phyloP scores from a whole-genome alignment of 2,797 vertebrate genomes.

The Benthosema pterotum region DNA sequence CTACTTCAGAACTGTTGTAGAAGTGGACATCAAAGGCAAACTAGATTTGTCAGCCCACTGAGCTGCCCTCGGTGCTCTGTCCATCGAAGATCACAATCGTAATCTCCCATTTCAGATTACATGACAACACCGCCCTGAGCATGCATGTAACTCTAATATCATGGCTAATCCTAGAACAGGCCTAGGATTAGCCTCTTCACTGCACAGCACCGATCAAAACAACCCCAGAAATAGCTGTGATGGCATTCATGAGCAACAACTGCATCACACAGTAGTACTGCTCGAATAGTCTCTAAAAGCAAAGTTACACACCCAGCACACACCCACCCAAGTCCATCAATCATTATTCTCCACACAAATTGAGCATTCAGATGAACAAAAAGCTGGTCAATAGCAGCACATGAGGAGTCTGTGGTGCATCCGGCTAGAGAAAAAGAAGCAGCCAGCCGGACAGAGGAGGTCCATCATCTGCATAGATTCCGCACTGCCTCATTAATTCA shows the following conservation, averaged over 20 bases:
- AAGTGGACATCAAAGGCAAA: conserved; percentile 42
- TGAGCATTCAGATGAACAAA: conserved; percentile 74
- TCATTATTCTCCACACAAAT: conserved; percentile 76
- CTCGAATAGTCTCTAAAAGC: conserved; percentile 56
- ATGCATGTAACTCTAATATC: conserved; percentile 61
- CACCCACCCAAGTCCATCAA: conserved; percentile 73
- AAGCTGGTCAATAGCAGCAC: conserved; percentile 74
- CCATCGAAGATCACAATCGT: conserved; percentile 47
- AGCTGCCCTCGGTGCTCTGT: conserved; percentile 55
- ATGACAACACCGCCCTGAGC: conserved; percentile 51
- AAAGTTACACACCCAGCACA: conserved; percentile 56
- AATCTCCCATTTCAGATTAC: conserved; percentile 51
- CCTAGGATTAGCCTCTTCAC: conserved; percentile 20
- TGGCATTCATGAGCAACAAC: conserved; percentile 50
- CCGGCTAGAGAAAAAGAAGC: conserved; percentile 64
- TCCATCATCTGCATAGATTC: conserved; percentile 67
- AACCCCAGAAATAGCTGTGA: conserved; percentile 70
- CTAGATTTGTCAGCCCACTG: conserved; percentile 22
- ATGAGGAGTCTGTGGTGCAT: conserved; percentile 76
- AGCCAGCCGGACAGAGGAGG: conserved; percentile 65
- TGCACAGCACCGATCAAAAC: conserved; percentile 57
- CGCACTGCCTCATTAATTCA: conserved; percentile 74
- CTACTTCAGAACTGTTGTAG: conserved; percentile 21
- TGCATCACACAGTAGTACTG: conserved; percentile 57
- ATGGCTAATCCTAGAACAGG: conserved; percentile 44